Conservation (phyloP, 2,888 invertebrate genomes). For the Halictus ligatus region DNA sequence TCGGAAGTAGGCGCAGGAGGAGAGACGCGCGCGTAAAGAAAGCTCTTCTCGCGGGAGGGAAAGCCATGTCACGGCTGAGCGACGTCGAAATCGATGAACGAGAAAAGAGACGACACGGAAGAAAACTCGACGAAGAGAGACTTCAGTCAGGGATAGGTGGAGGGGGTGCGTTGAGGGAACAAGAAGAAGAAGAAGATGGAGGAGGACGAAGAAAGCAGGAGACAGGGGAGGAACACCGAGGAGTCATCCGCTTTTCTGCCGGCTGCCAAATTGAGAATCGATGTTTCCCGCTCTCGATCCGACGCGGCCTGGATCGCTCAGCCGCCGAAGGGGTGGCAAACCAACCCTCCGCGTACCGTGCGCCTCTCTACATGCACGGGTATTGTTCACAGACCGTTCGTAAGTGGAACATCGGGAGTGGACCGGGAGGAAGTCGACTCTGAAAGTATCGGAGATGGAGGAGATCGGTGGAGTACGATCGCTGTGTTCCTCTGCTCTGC, state of each 20-base stretch:
- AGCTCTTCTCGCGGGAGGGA: constrained; percentile 12
- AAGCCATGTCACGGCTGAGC: constrained; percentile 66
- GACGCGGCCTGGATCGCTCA: constrained; percentile 2
- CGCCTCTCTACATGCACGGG: constrained; percentile 5
- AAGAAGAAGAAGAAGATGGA: background rate
- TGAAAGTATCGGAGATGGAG: constrained; percentile 11
- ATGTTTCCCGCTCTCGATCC: constrained; percentile 64
- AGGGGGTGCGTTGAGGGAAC: background rate
- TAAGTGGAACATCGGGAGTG: constrained; percentile 17
- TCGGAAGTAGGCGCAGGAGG: background rate
- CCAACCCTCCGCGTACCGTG: background rate
- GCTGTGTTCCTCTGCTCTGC: background rate
- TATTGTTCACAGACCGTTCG: constrained; percentile 8
- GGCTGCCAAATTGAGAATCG: constrained; percentile 71
- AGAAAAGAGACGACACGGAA: constrained; percentile 32
- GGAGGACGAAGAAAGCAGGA: background rate
- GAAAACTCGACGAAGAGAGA: background rate
- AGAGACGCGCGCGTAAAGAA: background rate
- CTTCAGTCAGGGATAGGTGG: background rate
- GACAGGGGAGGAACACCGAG: constrained; percentile 8
- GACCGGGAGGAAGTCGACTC: constrained; percentile 5
- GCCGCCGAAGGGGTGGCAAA: background rate
- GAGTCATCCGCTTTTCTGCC: constrained; percentile 59
- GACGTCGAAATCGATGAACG: constrained; percentile 65
- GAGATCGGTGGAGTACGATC: background rate